A percentile compares a stretch with the other conserved stretches of the same genome.
These are phyloP conservation scores for Autographa pulchrina DNA, from an alignment of 2,888 invertebrate genomes.

Conservation along the genomic window DNA sequence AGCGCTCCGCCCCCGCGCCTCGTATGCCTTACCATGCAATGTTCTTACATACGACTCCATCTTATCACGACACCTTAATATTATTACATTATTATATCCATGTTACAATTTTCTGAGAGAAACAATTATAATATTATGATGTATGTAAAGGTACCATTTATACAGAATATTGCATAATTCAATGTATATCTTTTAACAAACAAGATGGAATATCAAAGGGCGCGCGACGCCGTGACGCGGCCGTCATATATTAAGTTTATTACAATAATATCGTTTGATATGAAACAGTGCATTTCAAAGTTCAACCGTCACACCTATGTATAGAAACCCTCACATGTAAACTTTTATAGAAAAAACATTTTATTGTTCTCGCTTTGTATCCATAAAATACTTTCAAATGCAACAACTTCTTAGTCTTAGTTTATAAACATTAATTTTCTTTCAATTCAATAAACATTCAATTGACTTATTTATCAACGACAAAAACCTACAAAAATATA, in stretches of 20 bases:
- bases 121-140: conserved; percentile 59
- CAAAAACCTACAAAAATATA: conserved; percentile 89
- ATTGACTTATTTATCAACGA: conserved; percentile 89
- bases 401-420: conserved; percentile 89
- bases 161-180: conserved; percentile 72
- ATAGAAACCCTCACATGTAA: conserved; percentile 85
- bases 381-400: conserved; percentile 89
- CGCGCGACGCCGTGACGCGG: conserved; percentile 74
- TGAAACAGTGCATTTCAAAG: conserved; percentile 85
- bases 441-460: conserved; percentile 88
- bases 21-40: conserved; percentile 64
- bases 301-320: conserved; percentile 77
- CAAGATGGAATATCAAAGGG: conserved; percentile 84
- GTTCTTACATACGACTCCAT: conserved; percentile 73
- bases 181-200: conserved; percentile 84
- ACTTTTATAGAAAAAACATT: conserved; percentile 88
- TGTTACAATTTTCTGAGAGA: conserved; percentile 73
- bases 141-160: conserved; percentile 68
- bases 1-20: conserved; percentile 11
- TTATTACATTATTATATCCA: conserved; percentile 75
- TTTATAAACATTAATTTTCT: conserved; percentile 86
- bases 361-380: conserved; percentile 89
- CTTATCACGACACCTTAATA: conserved; percentile 76
- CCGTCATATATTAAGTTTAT: conserved; percentile 75
- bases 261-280: conserved; percentile 84